Evolutionary conservation across 2,888 invertebrate genomes (phyloP), one percentile per base, ranked within the genome.

Genomic region (Melanchra persicariae): DNA sequence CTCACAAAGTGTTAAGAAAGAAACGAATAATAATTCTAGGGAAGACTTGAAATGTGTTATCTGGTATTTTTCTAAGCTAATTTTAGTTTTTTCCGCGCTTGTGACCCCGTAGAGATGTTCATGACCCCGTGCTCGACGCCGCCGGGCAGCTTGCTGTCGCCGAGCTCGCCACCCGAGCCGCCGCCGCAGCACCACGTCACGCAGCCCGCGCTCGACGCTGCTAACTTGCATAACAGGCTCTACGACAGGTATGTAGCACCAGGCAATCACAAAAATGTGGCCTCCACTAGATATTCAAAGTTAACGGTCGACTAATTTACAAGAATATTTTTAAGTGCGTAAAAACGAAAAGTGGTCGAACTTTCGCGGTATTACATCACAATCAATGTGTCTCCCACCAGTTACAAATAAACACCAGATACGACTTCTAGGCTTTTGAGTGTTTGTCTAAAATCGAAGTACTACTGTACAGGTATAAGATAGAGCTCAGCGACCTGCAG

Each of bases 71-170:
- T 43, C 5, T 6, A 45, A 17, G 45, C 45, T 49, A 2, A 9
- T 22, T 3, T 30, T 22, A 2, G 17, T 45, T 17, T 5, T 40
- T 9, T 49, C 12, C 15, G 1, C 7, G 45, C 8, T 34, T 26
- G 19, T 2, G 45, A 45, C 4, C 19, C 7, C 19, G 0, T 87
- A 93, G 97, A 98, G 90, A 97, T 97, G 88, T 98, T 97, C 93
- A 96, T 98, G 95, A 98, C 98, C 15, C 98, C 98, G 34, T 98
- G 98, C 89, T 98, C 98, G 12, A 98, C 98, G 19, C 98, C 98
- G 34, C 98, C 98, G 10, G 98, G 97, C 34, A 98, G 98, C 88
- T 97, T 97, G 92, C 97, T 97, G 84, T 98, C 98, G 87, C 94
- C 95, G 63, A 87, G 88, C 63, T 92, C 93, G 90, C 88, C 96